phyloP scores from a whole-genome alignment of 2,113 vertebrate species.

The Columba livia region DNA sequence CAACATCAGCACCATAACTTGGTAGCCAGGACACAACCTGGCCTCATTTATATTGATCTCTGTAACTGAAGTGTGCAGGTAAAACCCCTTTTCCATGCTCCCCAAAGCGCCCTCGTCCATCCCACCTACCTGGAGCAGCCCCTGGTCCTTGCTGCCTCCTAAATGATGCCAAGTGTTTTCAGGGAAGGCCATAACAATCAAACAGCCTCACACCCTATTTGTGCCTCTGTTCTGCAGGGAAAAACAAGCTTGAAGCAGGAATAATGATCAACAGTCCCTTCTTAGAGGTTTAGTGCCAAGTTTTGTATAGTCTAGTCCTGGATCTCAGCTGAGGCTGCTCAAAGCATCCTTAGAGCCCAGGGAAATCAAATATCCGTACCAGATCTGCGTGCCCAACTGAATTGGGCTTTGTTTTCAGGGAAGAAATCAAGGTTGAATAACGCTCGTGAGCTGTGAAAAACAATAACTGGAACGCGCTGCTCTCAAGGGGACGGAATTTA shows the following conservation, averaged over 20 bases:
- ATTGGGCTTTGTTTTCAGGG: background rate
- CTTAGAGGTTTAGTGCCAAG: background rate
- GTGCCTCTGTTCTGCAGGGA: background rate
- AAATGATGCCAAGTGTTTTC: background rate
- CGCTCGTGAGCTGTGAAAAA: background rate
- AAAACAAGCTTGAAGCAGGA: background rate
- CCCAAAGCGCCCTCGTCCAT: background rate
- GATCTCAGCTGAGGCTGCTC: background rate
- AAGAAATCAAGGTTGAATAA: background rate
- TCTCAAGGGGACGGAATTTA: background rate
- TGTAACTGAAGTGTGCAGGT: no score
- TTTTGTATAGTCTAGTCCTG: background rate
- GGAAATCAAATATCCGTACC: background rate
- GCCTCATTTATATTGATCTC: background rate
- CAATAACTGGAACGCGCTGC: background rate
- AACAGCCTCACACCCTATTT: background rate
- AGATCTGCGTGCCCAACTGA: background rate
- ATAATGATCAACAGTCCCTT: background rate
- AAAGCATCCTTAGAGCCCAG: background rate
- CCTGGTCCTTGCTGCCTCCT: background rate
- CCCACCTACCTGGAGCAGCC: background rate
- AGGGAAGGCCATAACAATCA: background rate
- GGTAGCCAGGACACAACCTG: background rate
- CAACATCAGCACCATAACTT: background rate
- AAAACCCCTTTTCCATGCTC: background rate